A percentile compares a stretch with the other conserved stretches of the same genome.
Conservation (phyloP, 2,888 invertebrate genomes). For the Archips crataeganus region DNA sequence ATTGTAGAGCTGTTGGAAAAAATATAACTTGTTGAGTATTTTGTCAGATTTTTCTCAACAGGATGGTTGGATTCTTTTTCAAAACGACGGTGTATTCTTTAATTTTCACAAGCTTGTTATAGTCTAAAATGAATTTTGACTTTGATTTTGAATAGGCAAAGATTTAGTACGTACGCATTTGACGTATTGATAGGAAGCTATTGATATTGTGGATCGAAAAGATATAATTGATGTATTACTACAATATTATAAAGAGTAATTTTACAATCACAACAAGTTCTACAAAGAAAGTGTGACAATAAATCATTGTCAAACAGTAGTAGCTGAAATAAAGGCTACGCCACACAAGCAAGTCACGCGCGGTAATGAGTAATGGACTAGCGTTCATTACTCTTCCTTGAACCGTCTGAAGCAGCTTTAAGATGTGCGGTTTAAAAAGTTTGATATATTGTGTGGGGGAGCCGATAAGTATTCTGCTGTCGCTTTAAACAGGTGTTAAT, state of each 20-base stretch:
- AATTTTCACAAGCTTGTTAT: no score
- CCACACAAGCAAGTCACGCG: conserved; percentile 69
- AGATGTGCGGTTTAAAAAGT: conserved; percentile 39
- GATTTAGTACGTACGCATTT: no score
- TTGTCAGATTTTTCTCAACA: no score
- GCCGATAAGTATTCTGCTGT: conserved; percentile 31
- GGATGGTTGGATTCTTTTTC: no score
- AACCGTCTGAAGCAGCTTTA: conserved; percentile 56
- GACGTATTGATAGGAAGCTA: no score
- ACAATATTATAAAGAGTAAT: neutral
- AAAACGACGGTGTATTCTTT: no score
- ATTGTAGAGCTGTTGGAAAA: no score
- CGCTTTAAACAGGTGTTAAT: conserved; percentile 38
- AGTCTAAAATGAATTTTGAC: no score
- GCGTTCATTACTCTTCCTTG: conserved; percentile 78
- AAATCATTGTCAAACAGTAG: conserved; percentile 63
- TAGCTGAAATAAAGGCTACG: conserved; percentile 68
- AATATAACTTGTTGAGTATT: no score
- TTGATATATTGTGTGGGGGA: conserved; percentile 38
- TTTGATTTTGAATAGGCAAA: no score
- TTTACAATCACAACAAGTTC: conserved; percentile 1
- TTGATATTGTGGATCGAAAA: no score
- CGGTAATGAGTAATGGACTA: conserved; percentile 62
- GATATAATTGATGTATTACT: neutral
- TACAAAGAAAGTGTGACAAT: conserved; percentile 41